A percentile compares a stretch with the other conserved stretches of the same genome.
Evolutionary conservation across 2,113 vertebrate species (phyloP).

Genomic region (Sebastes schlegelii): DNA sequence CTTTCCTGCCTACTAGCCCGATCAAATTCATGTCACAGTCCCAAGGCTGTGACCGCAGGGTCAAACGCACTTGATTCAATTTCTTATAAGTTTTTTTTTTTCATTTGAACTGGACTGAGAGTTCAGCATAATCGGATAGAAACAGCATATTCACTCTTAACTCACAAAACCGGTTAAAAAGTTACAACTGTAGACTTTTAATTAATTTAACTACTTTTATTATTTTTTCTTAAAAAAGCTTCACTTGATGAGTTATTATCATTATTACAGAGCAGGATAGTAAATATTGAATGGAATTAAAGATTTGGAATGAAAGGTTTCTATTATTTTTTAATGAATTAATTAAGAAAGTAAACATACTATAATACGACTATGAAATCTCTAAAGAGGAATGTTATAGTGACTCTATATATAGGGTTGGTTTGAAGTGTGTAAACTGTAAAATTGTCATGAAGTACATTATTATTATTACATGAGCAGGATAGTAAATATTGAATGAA

Average conservation of each 20-base stretch:
- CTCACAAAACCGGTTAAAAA: background rate
- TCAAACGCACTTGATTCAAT: conserved; percentile 60
- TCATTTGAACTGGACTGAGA: conserved; percentile 27
- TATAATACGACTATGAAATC: no score
- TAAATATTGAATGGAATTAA: background rate
- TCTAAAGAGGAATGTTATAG: no score
- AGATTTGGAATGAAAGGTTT: background rate
- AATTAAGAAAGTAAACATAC: no score
- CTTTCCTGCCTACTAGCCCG: conserved; percentile 71
- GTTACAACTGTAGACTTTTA: background rate
- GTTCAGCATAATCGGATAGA: conserved; percentile 30
- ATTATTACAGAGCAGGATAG: background rate
- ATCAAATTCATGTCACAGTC: conserved; percentile 74
- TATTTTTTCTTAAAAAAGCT: background rate
- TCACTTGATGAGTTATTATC: background rate
- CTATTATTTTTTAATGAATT: no score
- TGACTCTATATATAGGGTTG: no score
- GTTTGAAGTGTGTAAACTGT: background rate
- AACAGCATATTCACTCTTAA: conserved; percentile 3
- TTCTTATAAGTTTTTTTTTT: conserved; percentile 46
- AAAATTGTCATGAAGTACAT: no score
- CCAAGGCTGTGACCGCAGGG: conserved; percentile 52
- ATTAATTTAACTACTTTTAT: background rate
- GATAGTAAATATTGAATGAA: no score
- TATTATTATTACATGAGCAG: no score